Percentiles rank a stretch among this genome's conserved stretches.
These are phyloP conservation scores for Mactromeris polynyma DNA, from an alignment of 2,888 invertebrate species.

Conservation along the genomic window DNA sequence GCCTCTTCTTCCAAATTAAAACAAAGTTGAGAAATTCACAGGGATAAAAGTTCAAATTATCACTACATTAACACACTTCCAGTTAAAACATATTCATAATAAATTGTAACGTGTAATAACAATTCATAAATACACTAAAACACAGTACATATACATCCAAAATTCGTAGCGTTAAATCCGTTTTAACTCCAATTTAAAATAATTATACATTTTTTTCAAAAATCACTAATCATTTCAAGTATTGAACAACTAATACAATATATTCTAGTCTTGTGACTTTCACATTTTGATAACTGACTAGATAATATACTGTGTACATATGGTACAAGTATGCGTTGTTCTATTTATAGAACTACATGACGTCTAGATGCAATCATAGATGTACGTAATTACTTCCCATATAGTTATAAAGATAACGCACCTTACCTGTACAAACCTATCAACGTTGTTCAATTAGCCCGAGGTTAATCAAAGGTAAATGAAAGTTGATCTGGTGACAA, in stretches of 20 bases:
- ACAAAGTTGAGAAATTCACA: too few relatives aligned
- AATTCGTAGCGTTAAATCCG: background rate
- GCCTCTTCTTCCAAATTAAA: too few relatives aligned
- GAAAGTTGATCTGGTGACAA: background rate
- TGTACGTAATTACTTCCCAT: slow-evolving; percentile 10
- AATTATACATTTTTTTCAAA: background rate
- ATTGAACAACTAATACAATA: background rate
- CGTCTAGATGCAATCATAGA: background rate
- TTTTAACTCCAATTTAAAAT: background rate
- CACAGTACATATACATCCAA: too few relatives aligned
- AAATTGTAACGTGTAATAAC: too few relatives aligned
- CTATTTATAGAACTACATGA: background rate
- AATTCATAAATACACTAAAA: too few relatives aligned
- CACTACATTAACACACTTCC: too few relatives aligned
- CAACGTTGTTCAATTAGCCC: slow-evolving; percentile 14
- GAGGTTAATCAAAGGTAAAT: slow-evolving; percentile 6
- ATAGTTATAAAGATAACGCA: background rate
- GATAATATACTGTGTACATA: background rate
- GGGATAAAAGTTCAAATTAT: too few relatives aligned
- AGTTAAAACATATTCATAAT: too few relatives aligned
- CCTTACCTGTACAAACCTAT: background rate
- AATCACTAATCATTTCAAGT: background rate
- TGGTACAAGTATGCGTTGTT: background rate
- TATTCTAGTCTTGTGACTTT: background rate
- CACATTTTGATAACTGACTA: background rate